Conservation (phyloP, 2,113 vertebrate genomes). For the Peromyscus maniculatus region DNA sequence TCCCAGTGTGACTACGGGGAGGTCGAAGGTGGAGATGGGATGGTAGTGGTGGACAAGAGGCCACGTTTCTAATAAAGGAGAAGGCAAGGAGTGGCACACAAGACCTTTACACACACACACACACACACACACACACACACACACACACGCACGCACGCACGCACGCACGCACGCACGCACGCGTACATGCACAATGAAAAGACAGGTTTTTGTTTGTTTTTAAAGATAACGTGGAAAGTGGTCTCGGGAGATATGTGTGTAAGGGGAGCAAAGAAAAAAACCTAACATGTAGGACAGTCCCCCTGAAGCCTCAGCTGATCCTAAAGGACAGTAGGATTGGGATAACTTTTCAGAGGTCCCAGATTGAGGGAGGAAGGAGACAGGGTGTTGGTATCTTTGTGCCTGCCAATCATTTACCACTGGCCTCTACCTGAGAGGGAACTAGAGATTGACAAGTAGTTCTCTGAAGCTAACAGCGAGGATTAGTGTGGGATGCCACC, state of each 20-base stretch:
- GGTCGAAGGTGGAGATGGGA: neutral
- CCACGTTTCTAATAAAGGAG: neutral
- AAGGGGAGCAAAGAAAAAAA: neutral
- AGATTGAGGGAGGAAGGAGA: neutral
- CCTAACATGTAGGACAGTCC: neutral
- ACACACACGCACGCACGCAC: too few relatives aligned
- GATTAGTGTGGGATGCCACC: neutral
- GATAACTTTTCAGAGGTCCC: neutral
- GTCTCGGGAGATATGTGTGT: neutral
- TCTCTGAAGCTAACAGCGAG: neutral
- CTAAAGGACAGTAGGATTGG: neutral
- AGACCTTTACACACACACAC: neutral
- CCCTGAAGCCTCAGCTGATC: neutral
- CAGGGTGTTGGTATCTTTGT: neutral
- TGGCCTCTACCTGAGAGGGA: neutral
- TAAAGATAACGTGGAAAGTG: neutral
- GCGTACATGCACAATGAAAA: neutral
- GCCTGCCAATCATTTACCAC: neutral
- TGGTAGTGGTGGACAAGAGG: neutral
- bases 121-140: neutral
- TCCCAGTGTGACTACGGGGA: neutral
- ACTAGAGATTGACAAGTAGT: neutral
- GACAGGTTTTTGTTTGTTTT: neutral
- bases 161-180: neutral
- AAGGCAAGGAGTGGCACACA: neutral